A percentile compares a stretch with the other conserved stretches of the same genome.
These are phyloP conservation scores for Brachionus sp. DNA, from an alignment of 1,140 invertebrate genomes.

Conservation along the genomic window DNA sequence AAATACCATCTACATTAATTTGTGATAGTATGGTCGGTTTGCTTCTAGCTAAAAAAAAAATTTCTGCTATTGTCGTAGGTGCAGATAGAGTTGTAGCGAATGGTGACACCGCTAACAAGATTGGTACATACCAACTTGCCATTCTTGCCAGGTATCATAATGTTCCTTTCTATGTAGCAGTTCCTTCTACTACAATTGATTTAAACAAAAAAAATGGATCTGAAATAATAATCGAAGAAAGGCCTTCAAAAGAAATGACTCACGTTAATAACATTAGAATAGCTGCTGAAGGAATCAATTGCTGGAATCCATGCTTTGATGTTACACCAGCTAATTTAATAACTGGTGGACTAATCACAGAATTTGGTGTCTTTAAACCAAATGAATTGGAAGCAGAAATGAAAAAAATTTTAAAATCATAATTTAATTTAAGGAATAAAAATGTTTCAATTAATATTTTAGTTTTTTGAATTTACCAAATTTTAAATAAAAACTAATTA, in stretches of 20 bases:
- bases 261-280: conserved; percentile 75
- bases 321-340: conserved; percentile 91
- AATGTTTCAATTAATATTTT: neutral
- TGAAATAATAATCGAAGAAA: conserved; percentile 86
- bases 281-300: conserved; percentile 79
- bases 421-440: neutral
- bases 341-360: conserved; percentile 88
- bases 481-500: too few species aligned
- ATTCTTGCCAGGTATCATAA: conserved; percentile 82
- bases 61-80: conserved; percentile 62
- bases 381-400: conserved; percentile 49
- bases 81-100: conserved; percentile 73
- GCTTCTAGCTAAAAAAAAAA: conserved; percentile 70
- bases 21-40: conserved; percentile 91
- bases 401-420: neutral
- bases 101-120: conserved; percentile 98
- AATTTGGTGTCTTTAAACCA: conserved; percentile 79
- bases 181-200: conserved; percentile 87
- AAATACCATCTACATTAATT: conserved; percentile 84
- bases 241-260: conserved; percentile 83
- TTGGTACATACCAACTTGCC: conserved; percentile 92
- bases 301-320: conserved; percentile 99
- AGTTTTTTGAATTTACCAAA: too few species aligned
- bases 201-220: conserved; percentile 72
- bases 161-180: conserved; percentile 92